A percentile compares a stretch with the other conserved stretches of the same genome.
phyloP scores from a whole-genome alignment of 1,140 invertebrate genomes.

The Teleopsis dalmanni region DNA sequence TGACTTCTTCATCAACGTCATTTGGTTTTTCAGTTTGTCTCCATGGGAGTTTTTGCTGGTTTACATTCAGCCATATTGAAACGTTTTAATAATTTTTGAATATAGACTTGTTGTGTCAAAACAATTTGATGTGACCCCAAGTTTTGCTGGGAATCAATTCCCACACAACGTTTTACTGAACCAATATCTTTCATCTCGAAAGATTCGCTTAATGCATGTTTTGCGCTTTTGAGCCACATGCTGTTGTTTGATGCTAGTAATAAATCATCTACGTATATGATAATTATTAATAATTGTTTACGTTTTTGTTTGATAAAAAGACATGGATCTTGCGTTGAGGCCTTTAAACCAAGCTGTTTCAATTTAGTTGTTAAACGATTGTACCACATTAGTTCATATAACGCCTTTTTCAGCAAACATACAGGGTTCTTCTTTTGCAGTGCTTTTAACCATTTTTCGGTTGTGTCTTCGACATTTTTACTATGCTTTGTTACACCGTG shows the following conservation, averaged over 20 bases:
- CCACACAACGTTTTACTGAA: background rate
- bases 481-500: background rate
- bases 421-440: conserved; percentile 9
- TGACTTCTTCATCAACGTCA: background rate
- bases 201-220: background rate
- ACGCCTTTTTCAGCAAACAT: conserved; percentile 33
- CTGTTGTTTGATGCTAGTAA: conserved; percentile 1
- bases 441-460: background rate
- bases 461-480: background rate
- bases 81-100: background rate
- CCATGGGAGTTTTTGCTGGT: background rate
- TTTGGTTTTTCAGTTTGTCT: background rate
- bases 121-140: background rate
- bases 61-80: conserved; percentile 15
- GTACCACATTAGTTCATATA: conserved; percentile 37
- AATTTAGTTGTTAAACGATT: background rate
- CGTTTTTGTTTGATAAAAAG: background rate
- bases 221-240: background rate
- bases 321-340: background rate
- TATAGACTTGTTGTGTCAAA: conserved; percentile 1
- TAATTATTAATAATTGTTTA: background rate
- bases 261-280: conserved; percentile 1
- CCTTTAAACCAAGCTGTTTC: background rate
- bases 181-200: conserved; percentile 8
- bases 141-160: conserved; percentile 3